phyloP scores from a whole-genome alignment of 1,140 invertebrate genomes.

The Nomia melanderi region DNA sequence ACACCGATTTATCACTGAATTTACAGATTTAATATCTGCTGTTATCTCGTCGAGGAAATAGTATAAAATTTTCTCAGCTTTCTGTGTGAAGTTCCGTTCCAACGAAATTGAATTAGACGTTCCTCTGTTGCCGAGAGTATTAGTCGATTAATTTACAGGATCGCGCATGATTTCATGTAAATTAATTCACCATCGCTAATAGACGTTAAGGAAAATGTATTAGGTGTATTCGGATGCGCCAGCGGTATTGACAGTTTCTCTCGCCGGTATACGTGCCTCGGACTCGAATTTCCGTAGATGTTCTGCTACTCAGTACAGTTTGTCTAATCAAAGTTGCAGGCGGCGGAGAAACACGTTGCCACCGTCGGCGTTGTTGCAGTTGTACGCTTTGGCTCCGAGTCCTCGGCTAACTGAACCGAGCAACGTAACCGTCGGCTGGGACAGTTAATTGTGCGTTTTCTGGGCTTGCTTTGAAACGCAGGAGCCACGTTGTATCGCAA shows the following conservation, averaged over 20 bases:
- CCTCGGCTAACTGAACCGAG: background rate
- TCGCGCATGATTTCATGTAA: background rate
- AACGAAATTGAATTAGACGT: no score
- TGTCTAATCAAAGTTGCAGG: slow-evolving; percentile 32
- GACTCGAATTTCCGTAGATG: slow-evolving; percentile 10
- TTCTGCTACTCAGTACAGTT: background rate
- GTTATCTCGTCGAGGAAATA: no score
- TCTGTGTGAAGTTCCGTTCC: no score
- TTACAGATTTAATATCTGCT: no score
- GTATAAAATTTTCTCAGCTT: no score
- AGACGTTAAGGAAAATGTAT: background rate
- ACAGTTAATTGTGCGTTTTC: slow-evolving; percentile 37
- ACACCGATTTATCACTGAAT: no score
- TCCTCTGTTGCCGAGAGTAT: no score
- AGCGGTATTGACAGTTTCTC: background rate
- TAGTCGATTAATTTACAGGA: no score
- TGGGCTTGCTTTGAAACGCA: slow-evolving; percentile 5
- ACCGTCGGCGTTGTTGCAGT: background rate
- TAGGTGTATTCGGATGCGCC: background rate
- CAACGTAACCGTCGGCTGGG: background rate
- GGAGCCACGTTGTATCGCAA: background rate
- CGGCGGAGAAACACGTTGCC: slow-evolving; percentile 5
- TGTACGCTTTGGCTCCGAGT: background rate
- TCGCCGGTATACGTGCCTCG: background rate
- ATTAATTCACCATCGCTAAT: background rate